Evolutionary conservation across 92 coral and sea anemone species (phyloP).

Genomic region (Blastomussa wellsi): DNA sequence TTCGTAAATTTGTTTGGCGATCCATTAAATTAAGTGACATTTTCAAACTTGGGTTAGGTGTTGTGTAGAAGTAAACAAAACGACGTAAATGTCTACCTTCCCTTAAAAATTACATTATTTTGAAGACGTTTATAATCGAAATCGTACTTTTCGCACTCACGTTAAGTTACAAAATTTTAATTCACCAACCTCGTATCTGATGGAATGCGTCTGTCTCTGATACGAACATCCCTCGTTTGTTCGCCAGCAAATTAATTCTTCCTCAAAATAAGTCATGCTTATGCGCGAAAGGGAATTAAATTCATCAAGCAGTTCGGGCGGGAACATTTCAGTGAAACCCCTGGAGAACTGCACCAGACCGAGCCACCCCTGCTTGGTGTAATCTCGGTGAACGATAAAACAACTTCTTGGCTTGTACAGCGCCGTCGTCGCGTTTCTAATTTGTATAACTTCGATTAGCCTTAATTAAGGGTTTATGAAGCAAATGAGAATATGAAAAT

Average conservation of each 20-base stretch:
- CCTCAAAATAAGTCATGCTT: constrained; percentile 36
- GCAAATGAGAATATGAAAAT: constrained; percentile 12
- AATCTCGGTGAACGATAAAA: constrained; percentile 14
- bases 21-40: background rate
- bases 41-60: constrained; percentile 6
- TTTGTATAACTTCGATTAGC: background rate
- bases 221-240: constrained; percentile 21
- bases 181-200: constrained; percentile 36
- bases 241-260: constrained; percentile 38
- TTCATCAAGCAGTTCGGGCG: background rate
- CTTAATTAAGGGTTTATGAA: constrained; percentile 4
- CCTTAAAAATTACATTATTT: background rate
- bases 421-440: background rate
- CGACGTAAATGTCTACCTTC: background rate
- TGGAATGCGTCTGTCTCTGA: constrained; percentile 21
- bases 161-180: background rate
- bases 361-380: background rate
- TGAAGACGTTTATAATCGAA: background rate
- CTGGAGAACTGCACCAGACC: background rate
- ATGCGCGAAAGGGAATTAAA: background rate
- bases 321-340: constrained; percentile 11
- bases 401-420: background rate
- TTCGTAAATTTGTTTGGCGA: background rate
- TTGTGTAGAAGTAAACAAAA: background rate
- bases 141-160: background rate